Base-by-base conservation (phyloP, 2,797 vertebrate species). In the Coreius guichenoti region DNA sequence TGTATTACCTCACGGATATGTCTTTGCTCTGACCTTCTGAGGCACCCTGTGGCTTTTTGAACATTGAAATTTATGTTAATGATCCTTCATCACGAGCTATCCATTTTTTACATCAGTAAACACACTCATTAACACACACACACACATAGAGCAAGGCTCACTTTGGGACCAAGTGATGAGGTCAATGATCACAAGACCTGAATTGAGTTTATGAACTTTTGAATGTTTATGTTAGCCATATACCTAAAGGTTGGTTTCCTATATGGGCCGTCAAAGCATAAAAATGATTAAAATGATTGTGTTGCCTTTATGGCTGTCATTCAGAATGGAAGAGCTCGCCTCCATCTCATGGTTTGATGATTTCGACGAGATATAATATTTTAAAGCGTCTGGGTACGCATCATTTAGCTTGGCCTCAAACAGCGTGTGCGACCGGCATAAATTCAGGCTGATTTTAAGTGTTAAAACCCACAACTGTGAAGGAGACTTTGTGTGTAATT, bases 21-120 rank as follows among this genome's bases (percentile, higher is more conserved):
- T 21, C 82, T 83, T 68, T 54, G 63, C 78, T 31, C 72, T 86
- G 86, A 76, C 80, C 80, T 89, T 86, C 74, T 68, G 72, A 69
- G 58, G 33, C 19, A 29, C 69, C 56, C 86, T 73, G 78, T 78
- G 83, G 84, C 81, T 87, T 84, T 89, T 69, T 51, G 33, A 23
- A 80, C 75, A 86, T 87, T 77, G 45, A 87, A 87, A 87, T 89
- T 80, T 82, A 86, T 83, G 85, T 70, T 88, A 89, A 87, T 88
- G 83, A 84, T 33, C 39, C 65, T 80, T 86, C 75, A 76, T 86
- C 86, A 87, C 9, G 39, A 23, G 43, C 49, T 36, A 77, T 26
- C 47, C 72, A 33, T 87, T 81, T 86, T 77, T 84, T 81, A 80
- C 61, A 47, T 45, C 65, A 56, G 73, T 86, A 83, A 89, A 88